Base-by-base conservation (phyloP, 2,113 vertebrate genomes). In the Triplophysa tibetana region DNA sequence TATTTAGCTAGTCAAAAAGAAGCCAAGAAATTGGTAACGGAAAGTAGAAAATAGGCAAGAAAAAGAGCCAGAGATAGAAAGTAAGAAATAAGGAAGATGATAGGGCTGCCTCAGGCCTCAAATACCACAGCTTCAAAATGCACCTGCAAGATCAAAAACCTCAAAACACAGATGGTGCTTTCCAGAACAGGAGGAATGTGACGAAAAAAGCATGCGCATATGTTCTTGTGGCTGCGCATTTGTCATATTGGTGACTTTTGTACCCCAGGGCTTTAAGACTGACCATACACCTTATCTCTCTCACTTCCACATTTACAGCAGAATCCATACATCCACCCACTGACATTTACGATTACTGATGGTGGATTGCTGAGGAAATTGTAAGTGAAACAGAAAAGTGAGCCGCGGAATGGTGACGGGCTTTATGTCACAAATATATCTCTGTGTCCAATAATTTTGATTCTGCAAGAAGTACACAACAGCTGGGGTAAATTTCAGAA, bases 61-160 rank as follows among this genome's bases (percentile, higher is more conserved):
- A 43, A 21, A 63, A 29, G 60, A 19, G 64, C 1, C 41, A 83
- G 12, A 63, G 24, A 80, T n/a, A 70, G 56, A 54, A 19, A 79
- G 38, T 11, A 45, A 70, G 33, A 69, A 62, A 45, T 60, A n/a
- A 58, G 26, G 41, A 43, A 65, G 54, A 70, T 45, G 56, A 84
- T 16, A 77, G 67, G 3, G 76, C 62, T 45, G 66, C 66, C 81
- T 48, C 21, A 43, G 75, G 79, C 60, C n/a, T 10, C 75, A 65
- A 86, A 87, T 83, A 82, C 79, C 81, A 78, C 33, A 26, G 48
- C 10, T 16, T 54, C 79, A 67, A 54, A 68, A 75, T 70, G 80
- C 84, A 86, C 84, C 87, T 86, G 86, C 29, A 9, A 23, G 61
- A 43, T 56, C 82, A 50, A 29, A 69, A 67, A 67, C 73, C 48